Evolutionary conservation across 2,113 vertebrate genomes (phyloP).

Genomic region (Mesembrinibis cayennensis): DNA sequence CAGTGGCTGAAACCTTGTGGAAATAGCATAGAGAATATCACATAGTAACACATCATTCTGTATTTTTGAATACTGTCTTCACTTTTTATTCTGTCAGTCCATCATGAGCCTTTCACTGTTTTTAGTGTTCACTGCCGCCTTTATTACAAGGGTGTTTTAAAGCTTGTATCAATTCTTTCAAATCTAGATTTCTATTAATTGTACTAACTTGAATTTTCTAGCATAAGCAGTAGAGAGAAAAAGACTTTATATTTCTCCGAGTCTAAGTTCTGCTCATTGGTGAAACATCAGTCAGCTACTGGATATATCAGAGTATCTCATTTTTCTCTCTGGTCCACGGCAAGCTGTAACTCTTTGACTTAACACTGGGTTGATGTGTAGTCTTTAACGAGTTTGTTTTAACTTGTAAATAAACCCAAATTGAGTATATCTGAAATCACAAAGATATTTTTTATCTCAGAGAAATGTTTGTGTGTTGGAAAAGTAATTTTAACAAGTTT

Average conservation of each 20-base stretch:
- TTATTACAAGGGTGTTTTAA: background rate
- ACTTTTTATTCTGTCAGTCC: background rate
- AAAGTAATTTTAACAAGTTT: background rate
- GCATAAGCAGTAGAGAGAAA: background rate
- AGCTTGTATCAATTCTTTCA: background rate
- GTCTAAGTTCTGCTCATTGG: background rate
- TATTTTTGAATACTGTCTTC: background rate
- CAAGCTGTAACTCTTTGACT: background rate
- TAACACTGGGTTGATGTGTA: background rate
- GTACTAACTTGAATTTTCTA: background rate
- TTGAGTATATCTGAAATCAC: background rate
- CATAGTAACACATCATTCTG: rapidly evolving
- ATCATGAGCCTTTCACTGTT: background rate
- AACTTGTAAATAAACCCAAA: background rate
- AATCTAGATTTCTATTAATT: background rate
- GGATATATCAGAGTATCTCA: background rate
- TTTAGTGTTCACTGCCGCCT: background rate
- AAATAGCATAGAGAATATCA: background rate
- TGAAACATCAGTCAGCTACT: background rate
- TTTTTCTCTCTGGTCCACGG: background rate
- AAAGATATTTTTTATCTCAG: background rate
- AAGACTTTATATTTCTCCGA: rapidly evolving
- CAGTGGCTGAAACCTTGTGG: background rate
- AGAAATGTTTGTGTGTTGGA: background rate
- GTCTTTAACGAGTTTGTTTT: background rate